Base-by-base conservation (phyloP, 37 sponge, comb jelly and placozoan genomes). In the Ianthella basta region DNA sequence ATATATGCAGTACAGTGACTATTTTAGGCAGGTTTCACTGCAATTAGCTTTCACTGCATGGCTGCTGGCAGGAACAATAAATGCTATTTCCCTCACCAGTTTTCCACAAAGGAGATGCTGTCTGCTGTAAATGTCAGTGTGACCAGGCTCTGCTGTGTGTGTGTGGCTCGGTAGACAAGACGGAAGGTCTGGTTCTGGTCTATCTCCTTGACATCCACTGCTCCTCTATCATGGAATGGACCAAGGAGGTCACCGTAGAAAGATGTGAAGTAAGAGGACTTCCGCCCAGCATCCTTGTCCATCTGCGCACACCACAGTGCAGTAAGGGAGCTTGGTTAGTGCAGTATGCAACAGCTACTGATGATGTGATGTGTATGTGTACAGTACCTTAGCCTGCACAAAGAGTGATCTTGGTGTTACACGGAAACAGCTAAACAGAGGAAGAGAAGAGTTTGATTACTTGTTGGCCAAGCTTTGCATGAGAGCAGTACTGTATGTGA, bases 211-310 rank as follows among this genome's bases (percentile, higher is more conserved):
- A 41, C 40, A 15, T 75, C 25, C 5, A 19, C 41, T 1, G 6
- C 5, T 16, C 38, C 86, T n/a, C 27, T 10, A 20, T 64, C 55
- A 32, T 72, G 57, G 19, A 75, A 60, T 15, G 87, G 85, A 66
- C 94, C 94, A n/a, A 75, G 60, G 39, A 87, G 84, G 15, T 90
- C 91, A 23, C 94, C 94, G 86, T 94, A 94, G 66, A 94, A 94
- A 56, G 88, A 33, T 1, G 91, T 88, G 70, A 90, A 90, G 63
- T 88, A 94, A 57, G 82, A 88, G 16, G 86, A 79, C 33, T 63
- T 32, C 12, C 64, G 12, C 18, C 67, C 56, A 14, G 41, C 59
- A 2, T 74, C 69, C 37, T 84, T 60, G 6, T 61, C 38, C 21
- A 20, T 30, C 86, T 87, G 16, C 18, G 13, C 15, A 78, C 81